Percentiles rank a stretch among this genome's conserved stretches.
Conservation (phyloP, 1,140 invertebrate genomes). For the Coptotermes formosanus region DNA sequence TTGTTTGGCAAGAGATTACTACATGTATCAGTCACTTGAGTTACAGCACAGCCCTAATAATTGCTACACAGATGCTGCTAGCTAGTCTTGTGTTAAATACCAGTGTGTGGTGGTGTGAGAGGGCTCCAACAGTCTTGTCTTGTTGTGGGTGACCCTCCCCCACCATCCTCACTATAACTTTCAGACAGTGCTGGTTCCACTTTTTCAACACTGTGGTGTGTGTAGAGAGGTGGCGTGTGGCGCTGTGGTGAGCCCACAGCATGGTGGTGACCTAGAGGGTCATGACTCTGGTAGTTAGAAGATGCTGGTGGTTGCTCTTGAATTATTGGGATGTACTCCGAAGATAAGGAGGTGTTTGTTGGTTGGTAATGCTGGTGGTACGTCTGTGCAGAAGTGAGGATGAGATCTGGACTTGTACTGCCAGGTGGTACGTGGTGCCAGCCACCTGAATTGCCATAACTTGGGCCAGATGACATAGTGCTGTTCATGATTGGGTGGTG, state of each 20-base stretch:
- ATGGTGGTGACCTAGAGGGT: neutral
- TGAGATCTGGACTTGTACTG: neutral
- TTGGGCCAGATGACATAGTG: constrained; percentile 43
- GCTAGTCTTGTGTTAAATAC: neutral
- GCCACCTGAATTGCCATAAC: neutral
- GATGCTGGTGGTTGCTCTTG: neutral
- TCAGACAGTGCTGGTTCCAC: neutral
- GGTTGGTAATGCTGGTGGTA: constrained; percentile 5
- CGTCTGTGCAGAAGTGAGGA: neutral
- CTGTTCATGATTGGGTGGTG: constrained; percentile 43
- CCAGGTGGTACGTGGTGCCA: neutral
- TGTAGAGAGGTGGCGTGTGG: neutral
- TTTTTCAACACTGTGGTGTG: neutral
- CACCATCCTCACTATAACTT: neutral
- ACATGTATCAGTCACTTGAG: too few relatives aligned
- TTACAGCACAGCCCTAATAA: neutral
- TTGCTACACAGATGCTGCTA: neutral
- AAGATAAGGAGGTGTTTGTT: neutral
- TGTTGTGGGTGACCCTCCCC: neutral
- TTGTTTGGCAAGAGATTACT: too few relatives aligned
- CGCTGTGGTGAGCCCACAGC: neutral
- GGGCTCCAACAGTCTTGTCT: neutral
- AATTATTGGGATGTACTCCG: constrained; percentile 3
- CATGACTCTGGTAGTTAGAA: neutral
- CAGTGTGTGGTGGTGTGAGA: neutral